Conservation (phyloP, 2,888 invertebrate species). For the Drosophila parthenogenetica region DNA sequence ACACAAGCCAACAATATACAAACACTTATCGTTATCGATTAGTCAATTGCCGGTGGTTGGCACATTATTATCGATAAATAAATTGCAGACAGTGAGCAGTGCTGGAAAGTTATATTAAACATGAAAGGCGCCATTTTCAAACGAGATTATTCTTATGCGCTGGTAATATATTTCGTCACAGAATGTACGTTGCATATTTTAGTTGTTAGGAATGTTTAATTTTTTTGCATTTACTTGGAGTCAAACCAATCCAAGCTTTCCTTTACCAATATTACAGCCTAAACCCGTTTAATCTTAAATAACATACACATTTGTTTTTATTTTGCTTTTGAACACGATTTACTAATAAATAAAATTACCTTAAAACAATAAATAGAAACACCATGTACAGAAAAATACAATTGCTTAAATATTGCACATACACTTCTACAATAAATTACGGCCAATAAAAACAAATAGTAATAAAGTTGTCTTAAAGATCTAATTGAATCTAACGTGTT, state of each 20-base stretch:
- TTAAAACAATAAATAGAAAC: not conserved
- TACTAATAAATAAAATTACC: not conserved
- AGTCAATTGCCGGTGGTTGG: not conserved
- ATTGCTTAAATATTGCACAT: constrained; percentile 10
- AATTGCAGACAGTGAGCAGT: constrained; percentile 15
- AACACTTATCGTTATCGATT: constrained; percentile 46
- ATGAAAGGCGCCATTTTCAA: constrained; percentile 9
- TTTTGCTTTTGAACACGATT: no score
- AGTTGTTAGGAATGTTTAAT: no score
- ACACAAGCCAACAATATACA: constrained; percentile 41
- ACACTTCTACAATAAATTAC: constrained; percentile 2
- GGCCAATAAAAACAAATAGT: not conserved
- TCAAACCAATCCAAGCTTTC: no score
- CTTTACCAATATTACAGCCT: no score
- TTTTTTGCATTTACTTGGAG: no score
- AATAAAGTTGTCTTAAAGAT: constrained; percentile 6
- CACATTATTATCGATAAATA: constrained; percentile 40
- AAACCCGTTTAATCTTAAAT: no score
- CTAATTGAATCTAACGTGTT: constrained; percentile 5
- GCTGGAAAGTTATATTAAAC: constrained; percentile 9
- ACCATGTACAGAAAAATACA: no score
- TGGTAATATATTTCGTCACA: no score
- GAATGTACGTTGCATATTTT: no score
- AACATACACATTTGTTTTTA: not conserved
- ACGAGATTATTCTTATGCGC: not conserved